Conservation (phyloP, 2,113 vertebrate species). For the Ursus arctos region DNA sequence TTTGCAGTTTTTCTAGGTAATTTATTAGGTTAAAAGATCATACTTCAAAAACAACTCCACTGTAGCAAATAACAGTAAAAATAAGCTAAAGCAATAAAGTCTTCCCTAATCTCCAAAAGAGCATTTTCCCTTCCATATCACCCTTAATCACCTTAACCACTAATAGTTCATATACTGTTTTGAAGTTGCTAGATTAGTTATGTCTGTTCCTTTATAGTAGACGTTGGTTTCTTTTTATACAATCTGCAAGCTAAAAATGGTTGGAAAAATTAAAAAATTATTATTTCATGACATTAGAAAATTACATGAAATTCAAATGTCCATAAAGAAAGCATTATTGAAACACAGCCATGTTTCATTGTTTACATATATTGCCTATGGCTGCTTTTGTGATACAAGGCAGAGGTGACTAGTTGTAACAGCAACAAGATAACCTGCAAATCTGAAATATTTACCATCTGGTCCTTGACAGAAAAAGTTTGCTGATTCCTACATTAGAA, state of each 20-base stretch:
- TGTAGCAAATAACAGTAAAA: not conserved
- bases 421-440: not conserved
- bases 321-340: constrained; percentile 13
- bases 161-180: not conserved
- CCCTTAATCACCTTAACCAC: not conserved
- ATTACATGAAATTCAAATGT: constrained; percentile 26
- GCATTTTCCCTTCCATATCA: not conserved
- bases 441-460: constrained; percentile 33
- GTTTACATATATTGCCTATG: not conserved
- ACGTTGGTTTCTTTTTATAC: not conserved
- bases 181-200: not conserved
- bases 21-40: not conserved
- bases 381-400: not conserved
- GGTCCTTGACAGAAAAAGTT: not conserved
- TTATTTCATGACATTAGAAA: not conserved
- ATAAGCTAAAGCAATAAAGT: not conserved
- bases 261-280: not conserved
- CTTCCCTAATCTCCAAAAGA: not conserved
- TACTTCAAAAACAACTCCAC: constrained; percentile 23
- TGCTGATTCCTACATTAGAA: not conserved
- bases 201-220: not conserved
- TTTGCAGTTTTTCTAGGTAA: constrained; percentile 42
- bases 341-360: not conserved
- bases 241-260: not conserved
- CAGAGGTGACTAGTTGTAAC: not conserved